Conservation (phyloP, 2,113 vertebrate genomes). For the Crotalus helleri region DNA sequence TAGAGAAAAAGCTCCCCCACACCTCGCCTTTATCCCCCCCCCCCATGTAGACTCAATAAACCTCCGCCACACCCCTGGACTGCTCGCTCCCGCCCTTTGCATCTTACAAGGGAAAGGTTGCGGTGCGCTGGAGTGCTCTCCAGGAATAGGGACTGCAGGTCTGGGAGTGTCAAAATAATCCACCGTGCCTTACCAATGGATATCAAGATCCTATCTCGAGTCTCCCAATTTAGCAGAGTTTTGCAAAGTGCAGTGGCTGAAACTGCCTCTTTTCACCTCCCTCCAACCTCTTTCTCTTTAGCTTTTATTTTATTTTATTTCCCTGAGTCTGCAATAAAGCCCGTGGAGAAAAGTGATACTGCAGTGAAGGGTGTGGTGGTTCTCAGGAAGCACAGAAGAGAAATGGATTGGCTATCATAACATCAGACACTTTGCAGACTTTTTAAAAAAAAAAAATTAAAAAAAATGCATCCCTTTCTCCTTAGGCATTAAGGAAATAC, state of each 20-base stretch:
- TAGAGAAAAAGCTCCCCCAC: background rate
- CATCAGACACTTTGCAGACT: background rate
- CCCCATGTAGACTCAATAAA: background rate
- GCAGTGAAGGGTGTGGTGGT: constrained; percentile 12
- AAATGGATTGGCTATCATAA: background rate
- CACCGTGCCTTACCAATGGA: background rate
- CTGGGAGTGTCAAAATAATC: background rate
- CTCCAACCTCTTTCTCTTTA: background rate
- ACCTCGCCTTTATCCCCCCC: background rate
- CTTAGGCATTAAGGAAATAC: background rate
- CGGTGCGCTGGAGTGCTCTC: background rate
- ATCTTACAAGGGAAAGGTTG: background rate
- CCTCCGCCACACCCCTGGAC: background rate
- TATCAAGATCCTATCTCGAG: background rate
- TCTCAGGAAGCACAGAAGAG: background rate
- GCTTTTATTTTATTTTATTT: constrained; percentile 30
- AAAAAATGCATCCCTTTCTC: background rate
- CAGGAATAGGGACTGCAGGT: background rate
- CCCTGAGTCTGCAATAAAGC: background rate
- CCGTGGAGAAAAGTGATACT: background rate
- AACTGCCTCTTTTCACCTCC: background rate
- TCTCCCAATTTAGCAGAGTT: no score
- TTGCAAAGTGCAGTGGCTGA: background rate
- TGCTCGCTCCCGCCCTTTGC: background rate
- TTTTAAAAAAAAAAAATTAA: background rate